These are phyloP conservation scores for Pristionchus mayeri DNA, from an alignment of 2,888 invertebrate species.

Conservation along the genomic window DNA sequence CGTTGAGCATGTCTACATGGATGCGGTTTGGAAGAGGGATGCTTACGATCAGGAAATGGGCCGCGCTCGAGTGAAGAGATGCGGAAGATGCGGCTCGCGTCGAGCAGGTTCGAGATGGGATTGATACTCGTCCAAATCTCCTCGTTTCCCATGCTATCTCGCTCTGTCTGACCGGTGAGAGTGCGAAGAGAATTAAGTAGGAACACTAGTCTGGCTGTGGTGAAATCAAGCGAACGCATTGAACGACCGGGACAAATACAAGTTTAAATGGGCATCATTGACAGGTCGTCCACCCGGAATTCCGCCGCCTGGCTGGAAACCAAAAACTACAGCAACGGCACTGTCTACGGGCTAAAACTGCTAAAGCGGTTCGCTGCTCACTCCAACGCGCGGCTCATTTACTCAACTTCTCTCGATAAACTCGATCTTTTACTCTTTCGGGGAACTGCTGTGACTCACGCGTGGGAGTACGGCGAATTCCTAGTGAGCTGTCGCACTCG, in stretches of 20 bases:
- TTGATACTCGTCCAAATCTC: too few relatives aligned
- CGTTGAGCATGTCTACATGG: neutral
- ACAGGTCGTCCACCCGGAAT: slow-evolving; percentile 2
- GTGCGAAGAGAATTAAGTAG: too few relatives aligned
- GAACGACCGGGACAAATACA: too few relatives aligned
- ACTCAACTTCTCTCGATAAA: neutral
- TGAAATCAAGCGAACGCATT: too few relatives aligned
- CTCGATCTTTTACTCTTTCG: slow-evolving; percentile 14
- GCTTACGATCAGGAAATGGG: neutral
- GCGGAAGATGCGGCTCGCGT: neutral
- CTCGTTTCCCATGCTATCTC: too few relatives aligned
- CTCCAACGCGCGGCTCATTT: too few relatives aligned
- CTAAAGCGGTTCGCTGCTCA: neutral
- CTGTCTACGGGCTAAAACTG: neutral
- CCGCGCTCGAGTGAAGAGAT: too few relatives aligned
- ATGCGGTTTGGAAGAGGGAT: neutral
- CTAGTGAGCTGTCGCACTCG: neutral
- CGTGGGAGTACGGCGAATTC: neutral
- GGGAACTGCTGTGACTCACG: neutral
- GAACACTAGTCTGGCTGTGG: too few relatives aligned
- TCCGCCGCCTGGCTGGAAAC: neutral
- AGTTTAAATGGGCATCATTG: too few relatives aligned
- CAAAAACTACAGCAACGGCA: neutral
- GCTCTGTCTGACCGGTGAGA: too few relatives aligned
- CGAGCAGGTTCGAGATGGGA: neutral